Percentiles rank a stretch among this genome's conserved stretches.
These are phyloP conservation scores for Heptranchias perlo DNA, from an alignment of 2,113 vertebrate species.

Conservation along the genomic window DNA sequence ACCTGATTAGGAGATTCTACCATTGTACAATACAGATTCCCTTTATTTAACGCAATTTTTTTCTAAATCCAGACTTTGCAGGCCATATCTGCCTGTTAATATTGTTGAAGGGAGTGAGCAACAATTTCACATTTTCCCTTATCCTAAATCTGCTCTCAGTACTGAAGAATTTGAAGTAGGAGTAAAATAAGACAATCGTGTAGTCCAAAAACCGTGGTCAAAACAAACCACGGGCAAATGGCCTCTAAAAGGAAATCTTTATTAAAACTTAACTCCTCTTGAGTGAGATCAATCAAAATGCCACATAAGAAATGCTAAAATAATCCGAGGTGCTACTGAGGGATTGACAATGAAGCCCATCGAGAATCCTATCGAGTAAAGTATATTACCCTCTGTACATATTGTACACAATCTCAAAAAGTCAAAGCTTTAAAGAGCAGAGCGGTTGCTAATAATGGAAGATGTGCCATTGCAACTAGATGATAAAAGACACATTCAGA, in stretches of 20 bases:
- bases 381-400: background rate
- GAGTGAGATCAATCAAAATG: background rate
- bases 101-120: conserved; percentile 61
- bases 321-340: background rate
- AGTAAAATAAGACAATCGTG: conserved; percentile 48
- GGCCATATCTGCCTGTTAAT: conserved; percentile 57
- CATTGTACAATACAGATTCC: background rate
- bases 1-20: background rate
- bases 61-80: conserved; percentile 50
- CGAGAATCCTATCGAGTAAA: background rate
- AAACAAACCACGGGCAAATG: conserved; percentile 42
- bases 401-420: background rate
- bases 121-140: conserved; percentile 72
- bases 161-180: conserved; percentile 62
- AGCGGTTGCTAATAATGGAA: background rate
- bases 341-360: background rate
- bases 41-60: conserved; percentile 44
- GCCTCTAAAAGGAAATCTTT: background rate
- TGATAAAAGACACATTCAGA: background rate
- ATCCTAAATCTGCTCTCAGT: conserved; percentile 65
- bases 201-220: conserved; percentile 51
- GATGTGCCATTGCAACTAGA: too few relatives aligned
- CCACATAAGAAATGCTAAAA: background rate
- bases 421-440: background rate
- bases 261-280: background rate